Evolutionary conservation across 1,140 invertebrate genomes (phyloP).

Genomic region (Sitodiplosis mosellana): DNA sequence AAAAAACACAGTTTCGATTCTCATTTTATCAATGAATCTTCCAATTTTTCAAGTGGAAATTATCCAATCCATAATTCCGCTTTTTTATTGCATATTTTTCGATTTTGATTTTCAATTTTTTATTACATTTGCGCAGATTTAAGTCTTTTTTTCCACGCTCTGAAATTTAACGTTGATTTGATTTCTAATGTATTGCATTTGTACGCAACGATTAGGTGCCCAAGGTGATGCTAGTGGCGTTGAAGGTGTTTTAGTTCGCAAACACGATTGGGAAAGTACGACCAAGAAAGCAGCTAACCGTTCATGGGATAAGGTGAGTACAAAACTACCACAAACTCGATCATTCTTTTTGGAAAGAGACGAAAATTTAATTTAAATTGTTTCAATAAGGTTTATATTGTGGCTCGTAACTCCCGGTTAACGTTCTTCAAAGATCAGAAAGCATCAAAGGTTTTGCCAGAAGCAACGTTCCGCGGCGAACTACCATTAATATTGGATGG

Average conservation of each 20-base stretch:
- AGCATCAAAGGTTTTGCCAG: conserved; percentile 69
- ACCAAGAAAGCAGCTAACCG: conserved; percentile 89
- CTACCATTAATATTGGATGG: conserved; percentile 66
- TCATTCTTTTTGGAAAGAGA: not conserved
- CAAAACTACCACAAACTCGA: no score
- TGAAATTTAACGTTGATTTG: no score
- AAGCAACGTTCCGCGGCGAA: conserved; percentile 77
- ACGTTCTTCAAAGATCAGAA: conserved; percentile 94
- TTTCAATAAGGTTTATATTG: conserved; percentile 57
- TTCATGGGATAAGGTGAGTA: conserved; percentile 30
- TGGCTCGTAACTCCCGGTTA: conserved; percentile 61
- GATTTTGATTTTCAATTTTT: not conserved
- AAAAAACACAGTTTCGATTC: not conserved
- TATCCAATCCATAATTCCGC: not conserved
- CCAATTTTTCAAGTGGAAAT: no score
- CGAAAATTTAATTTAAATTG: not conserved
- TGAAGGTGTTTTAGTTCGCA: conserved; percentile 77
- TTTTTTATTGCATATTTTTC: not conserved
- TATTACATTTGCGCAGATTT: not conserved
- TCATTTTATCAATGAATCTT: not conserved
- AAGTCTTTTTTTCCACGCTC: not conserved
- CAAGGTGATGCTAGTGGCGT: conserved; percentile 59
- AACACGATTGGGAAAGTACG: conserved; percentile 95
- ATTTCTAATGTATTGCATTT: no score
- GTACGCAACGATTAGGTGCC: conserved; percentile 25